Evolutionary conservation across 2,888 invertebrate genomes (phyloP), one percentile per base, ranked within the genome.

Genomic region (Oxystoma pomonae): DNA sequence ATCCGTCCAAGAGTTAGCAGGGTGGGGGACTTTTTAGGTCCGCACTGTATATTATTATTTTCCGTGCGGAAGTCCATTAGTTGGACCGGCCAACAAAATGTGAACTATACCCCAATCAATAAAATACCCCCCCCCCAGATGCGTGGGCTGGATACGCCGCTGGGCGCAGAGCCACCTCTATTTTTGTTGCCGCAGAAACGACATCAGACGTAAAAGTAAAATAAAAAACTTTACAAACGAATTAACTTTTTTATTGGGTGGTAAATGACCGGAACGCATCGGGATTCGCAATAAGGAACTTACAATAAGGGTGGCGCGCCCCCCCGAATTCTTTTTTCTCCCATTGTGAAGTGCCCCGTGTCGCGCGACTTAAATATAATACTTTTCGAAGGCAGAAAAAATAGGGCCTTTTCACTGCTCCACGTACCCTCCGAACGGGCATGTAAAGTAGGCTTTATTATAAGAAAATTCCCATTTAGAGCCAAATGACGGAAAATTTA

Each of bases 401-500:
- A 66, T 66, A 67, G 71, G 68, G 69, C 73, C 70, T 73, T 75
- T 76, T 71, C 73, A 71, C 35, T 35, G 74, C 64, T 70, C 72
- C 75, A 72, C 75, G 71, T 74, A 73, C 77, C 75, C 74, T 76
- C 71, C 67, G 72, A 77, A 75, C 69, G 76, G 74, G 76, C 76
- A 77, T 77, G 76, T 77, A 77, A 73, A 78, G 74, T 75, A 74
- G 74, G 73, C 73, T 74, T 74, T 75, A 76, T 77, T 75, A 76
- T 73, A 74, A 75, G 71, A 70, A 76, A 76, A 75, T 74, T 72
- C 72, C 72, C 74, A 72, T 73, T 76, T 72, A 71, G 70, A 72
- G 67, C 70, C 72, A 75, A 77, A 76, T 75, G 76, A 75, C 70
- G 74, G 73, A 75, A 74, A 75, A 72, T 72, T 71, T 69, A 66